Conservation (phyloP, 1,140 invertebrate genomes). For the Protaetia brevitarsis region DNA sequence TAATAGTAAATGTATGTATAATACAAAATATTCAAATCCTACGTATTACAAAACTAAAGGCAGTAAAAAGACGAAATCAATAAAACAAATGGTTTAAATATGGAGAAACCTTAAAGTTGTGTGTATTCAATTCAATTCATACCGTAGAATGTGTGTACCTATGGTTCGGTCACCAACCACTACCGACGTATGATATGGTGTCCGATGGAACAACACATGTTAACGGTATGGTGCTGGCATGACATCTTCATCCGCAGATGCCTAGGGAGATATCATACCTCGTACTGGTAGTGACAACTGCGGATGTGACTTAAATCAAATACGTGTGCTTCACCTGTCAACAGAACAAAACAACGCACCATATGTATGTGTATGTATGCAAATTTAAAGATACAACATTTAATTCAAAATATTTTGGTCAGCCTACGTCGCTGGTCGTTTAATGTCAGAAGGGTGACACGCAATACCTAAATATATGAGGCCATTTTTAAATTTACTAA, state of each 20-base stretch:
- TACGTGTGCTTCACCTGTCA: slow-evolving; percentile 1
- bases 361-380: neutral
- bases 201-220: neutral
- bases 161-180: neutral
- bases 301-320: neutral
- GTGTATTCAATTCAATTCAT: neutral
- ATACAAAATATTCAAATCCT: no score
- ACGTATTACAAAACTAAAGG: no score
- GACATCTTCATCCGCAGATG: slow-evolving; percentile 12
- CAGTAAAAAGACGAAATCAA: no score
- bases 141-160: neutral
- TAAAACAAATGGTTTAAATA: no score
- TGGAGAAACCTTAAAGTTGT: no score
- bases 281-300: neutral
- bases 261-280: slow-evolving; percentile 10
- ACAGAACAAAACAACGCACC: neutral
- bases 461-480: no score
- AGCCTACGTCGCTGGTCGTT: neutral
- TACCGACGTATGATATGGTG: neutral
- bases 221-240: neutral
- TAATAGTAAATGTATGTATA: no score
- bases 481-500: no score
- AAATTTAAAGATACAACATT: neutral
- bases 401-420: neutral
- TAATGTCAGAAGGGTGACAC: no score